Evolutionary conservation across 30 jellyfish, hydroid and myxozoan genomes (phyloP), one percentile per base, ranked within the genome.

Genomic region (Hydractinia echinata): DNA sequence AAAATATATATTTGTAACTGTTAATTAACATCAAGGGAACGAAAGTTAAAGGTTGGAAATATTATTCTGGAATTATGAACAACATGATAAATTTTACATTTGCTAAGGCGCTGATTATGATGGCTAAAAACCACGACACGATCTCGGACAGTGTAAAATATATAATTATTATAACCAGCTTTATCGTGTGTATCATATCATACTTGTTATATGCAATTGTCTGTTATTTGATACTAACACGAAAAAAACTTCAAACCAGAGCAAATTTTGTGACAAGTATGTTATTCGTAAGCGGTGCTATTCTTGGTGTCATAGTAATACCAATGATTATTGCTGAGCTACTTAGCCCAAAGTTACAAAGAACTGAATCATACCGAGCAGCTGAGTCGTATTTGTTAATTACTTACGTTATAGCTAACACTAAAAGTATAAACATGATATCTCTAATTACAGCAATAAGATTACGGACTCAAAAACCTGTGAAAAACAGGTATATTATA

Each of bases 251-350:
- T n/a, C 74, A 51, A 13, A 64, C 74, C 10, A 7, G 51, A 64
- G 74, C 51, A 0, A 6, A 9, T 13, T 13, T 64, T 4, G 18
- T 64, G 19, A 13, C 51, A 6, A 6, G 19, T 51, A n/a, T 64
- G 51, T 13, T 64, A 7, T 64, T 64, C 9, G 16, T 64, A 0
- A 64, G 74, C 39, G 74, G 9, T 6, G 16, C 39, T 8, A 64
- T 64, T n/a, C 19, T 51, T 7, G 39, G 8, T 64, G 19, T 64
- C 7, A 51, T 64, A n/a, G 39, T 51, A 7, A 64, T 64, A 64
- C 74, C 74, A 4, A 64, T 64, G 74, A 4, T 51, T 7, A 51
- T 64, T 64, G 74, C 39, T 64, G 74, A 64, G 39, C 74, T 64
- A 6, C 39, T 6, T 64, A n/a, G 39, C 74, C 10, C 19, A n/a